Evolutionary conservation across 2,888 invertebrate species (phyloP), one percentile per base, ranked within the genome.

Genomic region (Conistra vaccinii): DNA sequence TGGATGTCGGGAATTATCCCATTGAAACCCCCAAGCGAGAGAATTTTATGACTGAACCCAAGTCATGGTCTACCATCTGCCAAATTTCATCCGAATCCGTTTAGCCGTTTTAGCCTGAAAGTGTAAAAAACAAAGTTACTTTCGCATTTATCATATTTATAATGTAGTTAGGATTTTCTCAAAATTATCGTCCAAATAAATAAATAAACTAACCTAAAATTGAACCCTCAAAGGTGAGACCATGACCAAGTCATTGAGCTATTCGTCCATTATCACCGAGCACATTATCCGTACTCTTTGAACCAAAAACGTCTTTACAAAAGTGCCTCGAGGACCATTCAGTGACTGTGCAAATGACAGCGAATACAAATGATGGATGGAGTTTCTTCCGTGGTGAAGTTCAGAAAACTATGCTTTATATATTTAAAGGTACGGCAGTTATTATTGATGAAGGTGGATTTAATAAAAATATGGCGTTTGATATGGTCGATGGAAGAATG

Each of bases 221-320:
- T 63, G 53, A 58, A 69, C n/a, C 39, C 45, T 51, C 32, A 32
- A 68, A 78, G 39, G 58, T 65, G 26, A 65, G 26, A 53, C 69
- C 53, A 63, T 39, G 60, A 26, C 69, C 53, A 57, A 74, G 63
- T 77, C 75, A 76, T 84, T 72, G 74, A 86, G 73, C 57, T 69
- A 58, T 73, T 69, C 72, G n/a, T 39, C 82, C 72, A 86, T 86
- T 86, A 85, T 79, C 77, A 80, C 71, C 7, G 20, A 45, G 66
- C 71, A 79, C 81, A 86, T 86, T 86, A 86, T 85, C 74, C 87
- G 70, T 69, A 76, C 67, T 75, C 78, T 70, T 75, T 76, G 81
- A 83, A 81, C 86, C 83, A 86, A 83, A 83, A 83, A 81, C 78
- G 78, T 77, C 81, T 84, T 81, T 68, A 85, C 85, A 85, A 86